A percentile compares a stretch with the other conserved stretches of the same genome.
Conservation (phyloP, 2,888 invertebrate genomes). For the Hoplodrina blanda region DNA sequence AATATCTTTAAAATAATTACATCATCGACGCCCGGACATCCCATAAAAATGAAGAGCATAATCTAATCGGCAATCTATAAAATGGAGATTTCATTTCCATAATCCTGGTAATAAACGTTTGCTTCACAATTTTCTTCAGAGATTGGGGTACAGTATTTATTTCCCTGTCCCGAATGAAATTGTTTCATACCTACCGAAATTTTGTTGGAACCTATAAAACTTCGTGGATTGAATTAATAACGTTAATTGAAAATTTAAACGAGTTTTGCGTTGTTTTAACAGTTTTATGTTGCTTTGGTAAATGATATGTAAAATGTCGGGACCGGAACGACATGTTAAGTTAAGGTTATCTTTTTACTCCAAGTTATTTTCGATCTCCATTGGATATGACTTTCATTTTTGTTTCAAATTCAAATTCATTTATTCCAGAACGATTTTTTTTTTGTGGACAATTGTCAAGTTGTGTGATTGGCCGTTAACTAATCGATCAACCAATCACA, state of each 20-base stretch:
- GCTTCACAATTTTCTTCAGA: slow-evolving; percentile 50
- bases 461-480: too few species aligned
- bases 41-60: slow-evolving; percentile 51
- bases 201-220: slow-evolving; percentile 44
- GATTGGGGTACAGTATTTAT: slow-evolving; percentile 37
- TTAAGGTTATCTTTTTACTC: neutral
- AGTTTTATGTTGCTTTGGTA: slow-evolving; percentile 37
- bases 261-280: slow-evolving; percentile 35
- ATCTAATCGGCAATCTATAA: slow-evolving; percentile 62
- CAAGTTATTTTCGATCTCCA: too few species aligned
- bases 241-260: slow-evolving; percentile 48
- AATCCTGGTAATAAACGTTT: slow-evolving; percentile 59
- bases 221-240: slow-evolving; percentile 49
- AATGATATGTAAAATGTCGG: slow-evolving; percentile 33
- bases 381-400: too few species aligned
- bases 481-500: too few species aligned
- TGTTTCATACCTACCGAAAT: slow-evolving; percentile 42
- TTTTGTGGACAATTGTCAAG: too few species aligned
- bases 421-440: too few species aligned
- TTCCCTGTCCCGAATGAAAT: slow-evolving; percentile 34
- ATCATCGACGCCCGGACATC: slow-evolving; percentile 43
- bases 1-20: slow-evolving; percentile 53
- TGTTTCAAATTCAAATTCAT: too few species aligned
- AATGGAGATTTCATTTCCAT: slow-evolving; percentile 63
- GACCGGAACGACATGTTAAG: neutral